Base-by-base conservation (phyloP, 2,888 invertebrate species). In the Antheraea yamamai region DNA sequence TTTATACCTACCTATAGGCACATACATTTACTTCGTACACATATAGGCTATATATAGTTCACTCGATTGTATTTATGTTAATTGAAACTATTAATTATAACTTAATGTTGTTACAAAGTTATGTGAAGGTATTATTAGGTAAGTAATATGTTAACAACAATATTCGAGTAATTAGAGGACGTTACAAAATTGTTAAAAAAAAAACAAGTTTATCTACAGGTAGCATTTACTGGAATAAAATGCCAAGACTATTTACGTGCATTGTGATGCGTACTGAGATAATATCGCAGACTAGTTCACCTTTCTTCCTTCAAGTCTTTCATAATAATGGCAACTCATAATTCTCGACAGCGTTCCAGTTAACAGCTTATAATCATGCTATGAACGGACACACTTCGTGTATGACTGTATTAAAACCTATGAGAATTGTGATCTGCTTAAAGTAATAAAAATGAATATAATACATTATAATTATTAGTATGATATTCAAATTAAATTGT, bases 201-300 rank as follows among this genome's bases (percentile, higher is more conserved):
- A 47, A 61, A 80, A 79, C 81, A 76, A 72, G 76, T 79, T 77
- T 81, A 83, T 79, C 81, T 78, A 74, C 76, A 77, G 75, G 39
- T 70, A n/a, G 81, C 80, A 71, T 51, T 47, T 79, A 80, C 81
- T 82, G 79, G 79, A 85, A 85, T 83, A 86, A 87, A 90, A 91
- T 88, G 89, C 86, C 88, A 88, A 83, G 89, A 91, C 91, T 90
- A 92, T 92, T 91, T 91, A 89, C 85, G 81, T 84, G 86, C 83
- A 87, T 86, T 88, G 87, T 90, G 90, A 90, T 91, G 89, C 86
- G 88, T 87, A 83, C 77, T 30, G 82, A 91, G 89, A 90, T 61
- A 23, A 61, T 89, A 87, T 81, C 82, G 84, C 81, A 76, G 82
- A 90, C 89, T 84, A 78, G 91, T 89, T 92, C 86, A 87, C 90